phyloP scores from a whole-genome alignment of 1,140 invertebrate genomes.

The Dendrolimus kikuchii region DNA sequence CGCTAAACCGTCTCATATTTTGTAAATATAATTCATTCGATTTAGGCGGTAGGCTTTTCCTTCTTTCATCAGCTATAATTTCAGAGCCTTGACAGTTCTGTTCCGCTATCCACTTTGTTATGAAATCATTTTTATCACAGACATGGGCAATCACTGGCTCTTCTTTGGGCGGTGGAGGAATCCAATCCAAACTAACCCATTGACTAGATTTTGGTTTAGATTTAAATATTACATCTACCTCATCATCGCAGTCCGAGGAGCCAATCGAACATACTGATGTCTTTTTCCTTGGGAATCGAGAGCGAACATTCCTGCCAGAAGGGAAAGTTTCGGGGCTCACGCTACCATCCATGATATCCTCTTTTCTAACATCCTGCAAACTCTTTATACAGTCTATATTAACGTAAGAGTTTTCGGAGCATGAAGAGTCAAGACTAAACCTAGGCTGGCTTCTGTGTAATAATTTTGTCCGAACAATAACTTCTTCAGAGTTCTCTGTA shows the following conservation, averaged over 20 bases:
- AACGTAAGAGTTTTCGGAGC: slow-evolving; percentile 71
- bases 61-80: slow-evolving; percentile 59
- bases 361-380: slow-evolving; percentile 63
- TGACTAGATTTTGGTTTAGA: slow-evolving; percentile 72
- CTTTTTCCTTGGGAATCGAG: slow-evolving; percentile 65
- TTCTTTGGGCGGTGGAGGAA: slow-evolving; percentile 67
- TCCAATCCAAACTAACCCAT: slow-evolving; percentile 70
- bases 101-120: slow-evolving; percentile 70
- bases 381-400: slow-evolving; percentile 68
- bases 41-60: slow-evolving; percentile 68
- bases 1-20: slow-evolving; percentile 72
- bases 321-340: slow-evolving; percentile 37
- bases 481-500: slow-evolving; percentile 44
- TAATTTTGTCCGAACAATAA: slow-evolving; percentile 48
- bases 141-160: slow-evolving; percentile 62
- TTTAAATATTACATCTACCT: slow-evolving; percentile 71
- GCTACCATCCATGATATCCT: slow-evolving; percentile 39
- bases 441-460: slow-evolving; percentile 61
- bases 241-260: slow-evolving; percentile 66
- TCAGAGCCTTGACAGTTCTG: slow-evolving; percentile 59
- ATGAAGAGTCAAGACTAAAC: slow-evolving; percentile 68
- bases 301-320: slow-evolving; percentile 45
- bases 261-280: slow-evolving; percentile 69
- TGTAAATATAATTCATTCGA: slow-evolving; percentile 69
- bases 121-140: slow-evolving; percentile 72